phyloP scores from a whole-genome alignment of 2,888 invertebrate species.

The Thalpophila matura region DNA sequence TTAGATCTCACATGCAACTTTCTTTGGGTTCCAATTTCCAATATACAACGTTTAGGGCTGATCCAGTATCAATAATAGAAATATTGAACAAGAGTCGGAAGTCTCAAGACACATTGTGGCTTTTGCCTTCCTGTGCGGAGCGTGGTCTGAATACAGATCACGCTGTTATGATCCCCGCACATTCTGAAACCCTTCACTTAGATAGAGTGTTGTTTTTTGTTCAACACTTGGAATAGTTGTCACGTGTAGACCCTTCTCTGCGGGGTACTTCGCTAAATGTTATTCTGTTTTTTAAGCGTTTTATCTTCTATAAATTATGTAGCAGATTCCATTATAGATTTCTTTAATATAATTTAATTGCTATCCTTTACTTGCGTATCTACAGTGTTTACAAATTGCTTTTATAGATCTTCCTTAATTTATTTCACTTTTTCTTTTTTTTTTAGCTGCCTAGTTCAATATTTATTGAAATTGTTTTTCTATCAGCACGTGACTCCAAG shows the following conservation, averaged over 20 bases:
- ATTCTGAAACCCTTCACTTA: constrained; percentile 78
- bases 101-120: constrained; percentile 83
- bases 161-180: constrained; percentile 71
- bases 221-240: constrained; percentile 73
- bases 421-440: not conserved
- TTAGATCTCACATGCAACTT: constrained; percentile 40
- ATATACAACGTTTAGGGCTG: constrained; percentile 66
- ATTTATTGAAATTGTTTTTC: constrained; percentile 24
- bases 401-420: not conserved
- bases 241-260: constrained; percentile 67
- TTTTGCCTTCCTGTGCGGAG: constrained; percentile 81
- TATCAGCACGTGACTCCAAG: constrained; percentile 37
- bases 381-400: constrained; percentile 13
- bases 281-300: constrained; percentile 51
- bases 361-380: not conserved
- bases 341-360: constrained; percentile 9
- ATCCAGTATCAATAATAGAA: constrained; percentile 80
- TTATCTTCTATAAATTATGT: constrained; percentile 47
- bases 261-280: constrained; percentile 55
- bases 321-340: constrained; percentile 21
- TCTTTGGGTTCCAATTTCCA: constrained; percentile 62
- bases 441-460: not conserved
- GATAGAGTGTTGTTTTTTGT: constrained; percentile 76
- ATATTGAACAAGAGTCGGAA: constrained; percentile 84
- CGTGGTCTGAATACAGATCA: constrained; percentile 82